phyloP scores from a whole-genome alignment of 2,797 vertebrate species.

The Erethizon dorsatum region DNA sequence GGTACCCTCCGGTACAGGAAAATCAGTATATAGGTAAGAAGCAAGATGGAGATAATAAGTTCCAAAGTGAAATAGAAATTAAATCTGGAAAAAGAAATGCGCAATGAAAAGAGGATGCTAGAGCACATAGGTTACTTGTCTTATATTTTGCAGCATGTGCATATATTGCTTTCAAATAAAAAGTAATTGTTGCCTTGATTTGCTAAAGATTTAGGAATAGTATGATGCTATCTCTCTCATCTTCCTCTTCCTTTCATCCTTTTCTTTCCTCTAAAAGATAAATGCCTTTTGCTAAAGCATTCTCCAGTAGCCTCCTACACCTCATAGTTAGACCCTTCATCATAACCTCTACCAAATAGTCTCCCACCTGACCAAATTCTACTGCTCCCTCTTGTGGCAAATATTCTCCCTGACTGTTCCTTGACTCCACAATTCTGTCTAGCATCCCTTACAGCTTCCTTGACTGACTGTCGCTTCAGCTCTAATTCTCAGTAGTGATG shows the following conservation, averaged over 20 bases:
- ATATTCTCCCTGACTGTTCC: conserved; percentile 19
- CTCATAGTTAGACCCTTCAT: not conserved
- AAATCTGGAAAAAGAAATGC: not conserved
- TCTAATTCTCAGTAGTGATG: conserved; percentile 9
- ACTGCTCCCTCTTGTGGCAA: conserved; percentile 86
- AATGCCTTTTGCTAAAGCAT: not conserved
- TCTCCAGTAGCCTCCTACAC: not conserved
- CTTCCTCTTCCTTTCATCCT: not conserved
- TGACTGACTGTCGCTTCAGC: not conserved
- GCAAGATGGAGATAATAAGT: not conserved
- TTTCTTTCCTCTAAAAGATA: not conserved
- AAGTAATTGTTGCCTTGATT: conserved; percentile 27
- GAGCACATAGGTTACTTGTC: not conserved
- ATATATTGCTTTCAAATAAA: conserved; percentile 36
- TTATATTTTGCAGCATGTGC: not conserved
- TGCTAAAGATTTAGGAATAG: not conserved
- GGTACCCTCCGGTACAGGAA: conserved; percentile 68
- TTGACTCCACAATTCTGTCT: not conserved
- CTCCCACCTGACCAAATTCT: conserved; percentile 77
- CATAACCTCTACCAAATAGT: not conserved
- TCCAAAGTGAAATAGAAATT: not conserved
- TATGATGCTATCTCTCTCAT: rapidly evolving
- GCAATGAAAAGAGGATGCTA: not conserved
- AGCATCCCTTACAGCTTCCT: not conserved
- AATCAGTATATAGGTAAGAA: conserved; percentile 1